Percentiles rank a stretch among this genome's conserved stretches.
Evolutionary conservation across 2,113 vertebrate species (phyloP).

Genomic region (Leucopsar rothschildi): DNA sequence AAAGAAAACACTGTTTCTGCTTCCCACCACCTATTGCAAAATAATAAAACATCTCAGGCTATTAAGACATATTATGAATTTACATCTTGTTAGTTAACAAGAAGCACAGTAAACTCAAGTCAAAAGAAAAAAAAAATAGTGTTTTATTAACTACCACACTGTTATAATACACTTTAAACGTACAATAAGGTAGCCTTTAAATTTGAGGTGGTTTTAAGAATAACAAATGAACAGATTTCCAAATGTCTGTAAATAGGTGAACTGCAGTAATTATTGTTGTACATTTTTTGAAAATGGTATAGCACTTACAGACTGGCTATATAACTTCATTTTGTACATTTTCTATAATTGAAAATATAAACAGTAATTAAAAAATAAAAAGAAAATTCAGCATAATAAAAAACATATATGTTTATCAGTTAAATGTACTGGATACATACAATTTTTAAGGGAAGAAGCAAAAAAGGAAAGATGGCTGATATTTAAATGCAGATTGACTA

Average conservation of each 20-base stretch:
- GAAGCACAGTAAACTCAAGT: constrained; percentile 73
- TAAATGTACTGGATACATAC: constrained; percentile 87
- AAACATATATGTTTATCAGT: constrained; percentile 84
- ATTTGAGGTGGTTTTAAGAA: constrained; percentile 80
- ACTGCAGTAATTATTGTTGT: constrained; percentile 78
- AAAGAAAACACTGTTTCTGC: neutral
- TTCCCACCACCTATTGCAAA: neutral
- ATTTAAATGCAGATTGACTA: constrained; percentile 84
- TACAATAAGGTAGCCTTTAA: constrained; percentile 85
- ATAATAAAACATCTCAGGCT: neutral
- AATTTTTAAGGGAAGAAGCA: constrained; percentile 84
- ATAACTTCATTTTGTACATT: constrained; percentile 83
- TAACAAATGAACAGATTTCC: constrained; percentile 82
- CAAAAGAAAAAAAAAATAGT: constrained; percentile 87
- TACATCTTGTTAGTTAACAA: constrained; percentile 27
- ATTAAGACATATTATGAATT: neutral
- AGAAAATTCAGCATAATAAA: constrained; percentile 86
- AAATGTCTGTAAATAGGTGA: constrained; percentile 82
- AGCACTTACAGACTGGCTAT: constrained; percentile 84
- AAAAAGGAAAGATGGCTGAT: constrained; percentile 81
- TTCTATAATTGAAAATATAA: constrained; percentile 86
- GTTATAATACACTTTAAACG: constrained; percentile 86
- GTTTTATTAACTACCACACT: constrained; percentile 88
- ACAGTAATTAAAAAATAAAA: constrained; percentile 88
- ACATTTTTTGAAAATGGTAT: constrained; percentile 80